phyloP scores from a whole-genome alignment of 2,113 vertebrate species.

The Sorex araneus region DNA sequence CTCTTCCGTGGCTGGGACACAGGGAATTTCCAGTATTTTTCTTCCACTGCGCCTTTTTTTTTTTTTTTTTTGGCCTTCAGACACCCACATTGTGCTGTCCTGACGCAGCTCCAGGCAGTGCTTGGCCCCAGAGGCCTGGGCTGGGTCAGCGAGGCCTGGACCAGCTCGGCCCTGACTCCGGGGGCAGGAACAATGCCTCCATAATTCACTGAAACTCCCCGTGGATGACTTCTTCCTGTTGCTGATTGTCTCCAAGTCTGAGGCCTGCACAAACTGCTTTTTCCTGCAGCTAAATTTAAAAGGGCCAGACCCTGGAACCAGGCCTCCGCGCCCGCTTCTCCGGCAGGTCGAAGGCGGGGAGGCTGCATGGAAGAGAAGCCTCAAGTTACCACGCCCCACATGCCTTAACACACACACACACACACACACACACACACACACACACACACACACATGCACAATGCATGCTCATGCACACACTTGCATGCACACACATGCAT shows the following conservation, averaged over 20 bases:
- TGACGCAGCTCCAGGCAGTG: slow-evolving; percentile 89
- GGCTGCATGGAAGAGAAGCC: slow-evolving; percentile 76
- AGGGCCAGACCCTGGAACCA: slow-evolving; percentile 83
- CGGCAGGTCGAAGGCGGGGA: slow-evolving; percentile 64
- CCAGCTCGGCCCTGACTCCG: slow-evolving; percentile 70
- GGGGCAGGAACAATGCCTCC: slow-evolving; percentile 91
- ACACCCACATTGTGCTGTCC: slow-evolving; percentile 87
- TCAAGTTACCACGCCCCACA: neutral
- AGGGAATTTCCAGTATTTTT: slow-evolving; percentile 90
- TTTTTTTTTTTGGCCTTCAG: slow-evolving; percentile 79
- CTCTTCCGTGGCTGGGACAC: slow-evolving; percentile 70
- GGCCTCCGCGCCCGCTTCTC: slow-evolving; percentile 63
- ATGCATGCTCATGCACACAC: no score
- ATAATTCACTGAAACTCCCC: slow-evolving; percentile 92
- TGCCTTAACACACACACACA: neutral
- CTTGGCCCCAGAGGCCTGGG: slow-evolving; percentile 87
- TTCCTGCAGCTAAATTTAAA: slow-evolving; percentile 91
- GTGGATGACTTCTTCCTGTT: slow-evolving; percentile 94
- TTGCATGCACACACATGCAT: no score
- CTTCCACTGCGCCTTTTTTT: slow-evolving; percentile 61
- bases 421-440: no score
- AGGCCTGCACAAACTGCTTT: slow-evolving; percentile 87
- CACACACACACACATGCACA: neutral
- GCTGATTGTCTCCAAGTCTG: slow-evolving; percentile 91
- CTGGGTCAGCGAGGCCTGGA: slow-evolving; percentile 85